A percentile compares a stretch with the other conserved stretches of the same genome.
These are phyloP conservation scores for Megaptera novaeangliae DNA, from an alignment of 2,113 vertebrate genomes.

Conservation along the genomic window DNA sequence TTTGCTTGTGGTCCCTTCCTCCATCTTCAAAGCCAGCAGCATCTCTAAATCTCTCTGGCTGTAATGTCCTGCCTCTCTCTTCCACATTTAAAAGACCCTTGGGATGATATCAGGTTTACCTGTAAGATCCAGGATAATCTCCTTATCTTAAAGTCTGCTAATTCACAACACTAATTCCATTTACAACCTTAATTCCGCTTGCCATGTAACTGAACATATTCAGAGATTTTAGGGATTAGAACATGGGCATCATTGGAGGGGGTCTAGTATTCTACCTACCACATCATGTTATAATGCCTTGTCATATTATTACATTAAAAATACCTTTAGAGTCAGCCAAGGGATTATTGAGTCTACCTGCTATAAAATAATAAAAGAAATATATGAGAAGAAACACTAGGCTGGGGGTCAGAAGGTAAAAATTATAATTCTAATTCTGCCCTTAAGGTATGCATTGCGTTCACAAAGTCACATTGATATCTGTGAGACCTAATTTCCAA, in stretches of 20 bases:
- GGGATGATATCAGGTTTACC: neutral
- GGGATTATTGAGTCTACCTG: neutral
- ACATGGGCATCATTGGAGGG: neutral
- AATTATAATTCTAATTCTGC: neutral
- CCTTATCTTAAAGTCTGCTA: neutral
- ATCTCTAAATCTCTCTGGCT: neutral
- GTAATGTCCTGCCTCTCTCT: neutral
- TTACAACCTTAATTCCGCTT: neutral
- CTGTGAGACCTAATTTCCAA: neutral
- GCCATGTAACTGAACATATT: neutral
- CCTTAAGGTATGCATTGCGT: neutral
- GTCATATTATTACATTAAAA: neutral
- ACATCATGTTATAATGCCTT: neutral
- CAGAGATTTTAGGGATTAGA: neutral
- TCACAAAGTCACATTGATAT: neutral
- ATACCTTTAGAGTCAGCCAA: neutral
- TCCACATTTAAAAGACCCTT: neutral
- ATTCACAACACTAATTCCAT: neutral
- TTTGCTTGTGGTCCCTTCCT: neutral
- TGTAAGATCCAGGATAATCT: neutral
- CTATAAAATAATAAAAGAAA: neutral
- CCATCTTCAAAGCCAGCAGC: neutral
- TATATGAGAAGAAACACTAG: neutral
- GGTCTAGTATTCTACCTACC: neutral
- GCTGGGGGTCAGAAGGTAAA: neutral